phyloP scores from a whole-genome alignment of 2,113 vertebrate genomes.

The Sebastes schlegelii region DNA sequence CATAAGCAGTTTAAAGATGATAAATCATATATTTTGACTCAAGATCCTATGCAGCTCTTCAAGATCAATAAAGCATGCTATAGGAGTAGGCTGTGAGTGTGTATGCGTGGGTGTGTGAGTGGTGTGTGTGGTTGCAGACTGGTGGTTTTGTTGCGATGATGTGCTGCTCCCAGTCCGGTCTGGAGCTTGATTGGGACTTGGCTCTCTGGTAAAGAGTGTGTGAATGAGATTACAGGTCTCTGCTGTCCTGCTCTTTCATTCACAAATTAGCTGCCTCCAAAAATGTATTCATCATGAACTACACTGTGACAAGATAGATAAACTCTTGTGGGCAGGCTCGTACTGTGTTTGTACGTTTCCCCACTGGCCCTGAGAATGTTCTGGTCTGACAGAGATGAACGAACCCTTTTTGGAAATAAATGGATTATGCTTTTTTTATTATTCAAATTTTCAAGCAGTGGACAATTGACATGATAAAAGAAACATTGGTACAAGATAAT shows the following conservation, averaged over 20 bases:
- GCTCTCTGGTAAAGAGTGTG: conserved; percentile 36
- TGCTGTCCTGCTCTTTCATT: conserved; percentile 55
- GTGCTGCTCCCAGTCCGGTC: conserved; percentile 39
- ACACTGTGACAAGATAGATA: conserved; percentile 19
- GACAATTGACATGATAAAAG: background rate
- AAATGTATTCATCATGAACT: conserved; percentile 40
- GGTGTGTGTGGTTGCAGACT: conserved; percentile 16
- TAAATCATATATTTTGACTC: background rate
- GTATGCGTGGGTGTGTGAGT: background rate
- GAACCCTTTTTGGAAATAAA: background rate
- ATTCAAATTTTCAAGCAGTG: background rate
- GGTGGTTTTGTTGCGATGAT: conserved; percentile 29
- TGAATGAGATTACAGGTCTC: conserved; percentile 65
- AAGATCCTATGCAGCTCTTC: background rate
- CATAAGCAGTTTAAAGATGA: background rate
- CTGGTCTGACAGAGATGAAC: background rate
- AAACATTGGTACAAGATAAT: background rate
- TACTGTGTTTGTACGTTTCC: conserved; percentile 3
- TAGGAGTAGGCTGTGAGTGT: background rate
- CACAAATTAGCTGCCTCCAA: conserved; percentile 58
- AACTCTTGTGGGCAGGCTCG: background rate
- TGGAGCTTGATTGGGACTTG: conserved; percentile 46
- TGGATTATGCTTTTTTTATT: background rate
- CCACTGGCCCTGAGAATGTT: background rate
- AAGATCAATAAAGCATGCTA: background rate